Evolutionary conservation across 2,888 invertebrate genomes (phyloP), one percentile per base, ranked within the genome.

Genomic region (Metalampra italica): DNA sequence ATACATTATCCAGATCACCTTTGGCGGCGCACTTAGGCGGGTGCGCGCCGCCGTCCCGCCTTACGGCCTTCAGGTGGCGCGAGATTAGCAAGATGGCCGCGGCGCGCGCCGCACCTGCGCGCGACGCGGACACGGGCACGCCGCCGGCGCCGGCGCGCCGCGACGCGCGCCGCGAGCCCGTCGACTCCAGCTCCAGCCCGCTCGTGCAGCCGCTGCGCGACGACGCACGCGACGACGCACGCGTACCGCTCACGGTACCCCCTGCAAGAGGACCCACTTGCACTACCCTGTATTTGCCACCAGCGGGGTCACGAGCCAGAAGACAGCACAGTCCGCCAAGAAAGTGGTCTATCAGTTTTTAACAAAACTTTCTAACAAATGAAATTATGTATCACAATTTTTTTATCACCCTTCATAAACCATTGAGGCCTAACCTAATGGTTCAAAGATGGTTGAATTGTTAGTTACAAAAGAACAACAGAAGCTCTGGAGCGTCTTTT

Each of bases 81-180:
- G 96, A 96, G 92, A 96, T 95, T 91, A 96, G 94, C 94, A 96
- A 95, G 94, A 96, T 95, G 94, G 96, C 96, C 91, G 96, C 96
- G 91, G 95, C 93, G 89, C 95, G 94, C 90, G 96, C 96, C 93
- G 95, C 95, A 95, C 96, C 96, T 96, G 95, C 95, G 91, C 96
- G 93, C 81, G 95, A 95, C 74, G 94, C 93, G 75, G 94, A 93
- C 75, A 94, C 93, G 68, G 93, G 82, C 74, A 93, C 92, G 79
- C 93, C 94, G 22, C 22, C 22, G 69, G 93, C 93, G 68, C 91
- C 91, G 60, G 76, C 73, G 67, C 64, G 76, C 78, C 73, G 87
- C 83, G 69, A 91, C 90, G 78, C 92, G 90, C 83, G 90, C 86
- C 63, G 74, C 52, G 73, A 87, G 74, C 62, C 83, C 80, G 50